Evolutionary conservation across 2,888 invertebrate genomes (phyloP).

Genomic region (Rotaria socialis): DNA sequence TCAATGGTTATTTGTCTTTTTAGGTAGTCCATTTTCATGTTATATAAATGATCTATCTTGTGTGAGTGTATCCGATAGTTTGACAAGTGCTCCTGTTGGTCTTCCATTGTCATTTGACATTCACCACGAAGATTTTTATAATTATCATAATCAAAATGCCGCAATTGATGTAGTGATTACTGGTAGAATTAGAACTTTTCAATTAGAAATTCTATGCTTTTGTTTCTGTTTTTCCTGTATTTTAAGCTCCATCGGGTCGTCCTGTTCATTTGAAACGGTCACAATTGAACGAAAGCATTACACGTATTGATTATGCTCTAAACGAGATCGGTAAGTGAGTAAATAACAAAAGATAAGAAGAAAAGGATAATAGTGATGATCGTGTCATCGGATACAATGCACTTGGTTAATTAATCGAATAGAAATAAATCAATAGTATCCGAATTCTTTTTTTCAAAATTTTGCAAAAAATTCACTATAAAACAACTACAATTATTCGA

Average conservation of each 20-base stretch:
- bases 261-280: neutral
- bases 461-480: neutral
- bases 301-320: neutral
- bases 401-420: neutral
- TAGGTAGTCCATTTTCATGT: constrained; percentile 77
- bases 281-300: constrained; percentile 25
- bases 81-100: constrained; percentile 74
- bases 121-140: constrained; percentile 57
- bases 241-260: neutral
- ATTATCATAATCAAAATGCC: neutral
- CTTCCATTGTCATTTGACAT: constrained; percentile 92
- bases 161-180: neutral
- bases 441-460: neutral
- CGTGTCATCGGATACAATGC: neutral
- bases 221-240: neutral
- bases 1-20: constrained; percentile 46
- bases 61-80: constrained; percentile 74
- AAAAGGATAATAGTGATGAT: neutral
- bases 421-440: too few species aligned
- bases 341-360: neutral
- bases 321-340: constrained; percentile 4
- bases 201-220: neutral
- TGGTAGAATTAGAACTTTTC: neutral
- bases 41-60: constrained; percentile 70
- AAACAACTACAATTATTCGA: neutral